Base-by-base conservation (phyloP, 1,140 invertebrate genomes). In the Cotesia typhae region DNA sequence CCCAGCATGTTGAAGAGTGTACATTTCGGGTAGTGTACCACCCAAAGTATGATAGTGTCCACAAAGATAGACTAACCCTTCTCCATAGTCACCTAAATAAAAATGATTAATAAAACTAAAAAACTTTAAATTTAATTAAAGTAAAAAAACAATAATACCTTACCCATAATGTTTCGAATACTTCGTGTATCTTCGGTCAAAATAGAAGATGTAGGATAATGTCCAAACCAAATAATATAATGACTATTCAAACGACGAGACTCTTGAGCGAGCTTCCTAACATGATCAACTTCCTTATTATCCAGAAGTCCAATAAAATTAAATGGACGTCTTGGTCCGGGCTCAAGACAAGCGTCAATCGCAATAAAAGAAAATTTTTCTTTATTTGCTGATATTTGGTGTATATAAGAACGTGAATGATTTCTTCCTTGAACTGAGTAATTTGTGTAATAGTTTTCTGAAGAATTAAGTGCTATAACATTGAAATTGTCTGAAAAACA, bases 161-260 rank as follows among this genome's bases (percentile, higher is more conserved):
- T 87, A 77, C 89, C 89, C 73, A 92, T 89, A 38, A 92, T 72
- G 67, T 87, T 84, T 72, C 90, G 83, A 5, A 92, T 77, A 69
- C 90, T 89, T 41, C 89, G 86, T 71, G 87, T 87, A 66, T 89
- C 84, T 17, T 92, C 87, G 0, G 91, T 87, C 14, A 95, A 83
- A 75, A 98, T 95, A 75, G 93, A 92, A 4, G 96, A 96, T 2
- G 95, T 96, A 10, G 96, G 96, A 87, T 97, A 98, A 84, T 98
- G 96, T 28, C 96, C 96, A 89, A 97, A 98, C 90, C 93, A 95
- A 73, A 96, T 87, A 12, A 92, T 92, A 75, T 91, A 91, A 81
- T 90, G 88, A 36, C 84, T 87, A 70, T 87, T 85, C 17, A 71
- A 84, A 12, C 76, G 67, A 38, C 85, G 76, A 2, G 88, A 87